phyloP scores from a whole-genome alignment of 2,113 vertebrate species.

The Silurus meridionalis region DNA sequence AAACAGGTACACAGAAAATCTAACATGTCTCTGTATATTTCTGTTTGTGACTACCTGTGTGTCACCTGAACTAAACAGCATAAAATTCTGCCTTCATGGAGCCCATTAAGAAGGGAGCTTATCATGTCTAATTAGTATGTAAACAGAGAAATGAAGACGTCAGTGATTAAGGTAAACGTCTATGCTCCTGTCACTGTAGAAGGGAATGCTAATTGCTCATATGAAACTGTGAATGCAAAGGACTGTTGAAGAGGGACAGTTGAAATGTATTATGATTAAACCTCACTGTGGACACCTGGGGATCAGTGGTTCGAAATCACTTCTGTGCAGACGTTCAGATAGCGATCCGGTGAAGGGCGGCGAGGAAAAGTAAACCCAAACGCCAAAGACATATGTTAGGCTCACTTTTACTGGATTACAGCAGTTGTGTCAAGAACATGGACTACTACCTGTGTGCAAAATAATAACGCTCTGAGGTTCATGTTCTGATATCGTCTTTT shows the following conservation, averaged over 20 bases:
- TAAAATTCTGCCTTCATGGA: conserved; percentile 66
- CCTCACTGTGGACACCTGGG: conserved; percentile 87
- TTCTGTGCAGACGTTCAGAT: conserved; percentile 76
- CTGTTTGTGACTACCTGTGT: conserved; percentile 31
- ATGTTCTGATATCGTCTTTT: neutral
- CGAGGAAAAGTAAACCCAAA: conserved; percentile 57
- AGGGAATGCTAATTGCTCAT: conserved; percentile 97
- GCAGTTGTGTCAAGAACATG: conserved; percentile 56
- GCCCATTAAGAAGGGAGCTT: conserved; percentile 84
- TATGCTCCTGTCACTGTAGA: conserved; percentile 82
- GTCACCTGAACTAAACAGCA: conserved; percentile 52
- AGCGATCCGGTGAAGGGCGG: conserved; percentile 61
- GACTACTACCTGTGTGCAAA: conserved; percentile 45
- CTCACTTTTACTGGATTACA: conserved; percentile 56
- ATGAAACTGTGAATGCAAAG: conserved; percentile 92
- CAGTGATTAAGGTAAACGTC: conserved; percentile 97
- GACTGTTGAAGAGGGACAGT: conserved; percentile 93
- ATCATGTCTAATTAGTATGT: conserved; percentile 98
- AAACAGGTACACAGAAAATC: neutral
- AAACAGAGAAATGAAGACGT: conserved; percentile 98
- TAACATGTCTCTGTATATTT: conserved; percentile 11
- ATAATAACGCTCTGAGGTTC: conserved; percentile 40
- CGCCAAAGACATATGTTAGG: conserved; percentile 44
- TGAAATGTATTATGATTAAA: conserved; percentile 96
- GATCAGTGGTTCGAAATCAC: conserved; percentile 84